These are phyloP conservation scores for Caiman crocodilus DNA, from an alignment of 2,797 vertebrate genomes.

Conservation along the genomic window DNA sequence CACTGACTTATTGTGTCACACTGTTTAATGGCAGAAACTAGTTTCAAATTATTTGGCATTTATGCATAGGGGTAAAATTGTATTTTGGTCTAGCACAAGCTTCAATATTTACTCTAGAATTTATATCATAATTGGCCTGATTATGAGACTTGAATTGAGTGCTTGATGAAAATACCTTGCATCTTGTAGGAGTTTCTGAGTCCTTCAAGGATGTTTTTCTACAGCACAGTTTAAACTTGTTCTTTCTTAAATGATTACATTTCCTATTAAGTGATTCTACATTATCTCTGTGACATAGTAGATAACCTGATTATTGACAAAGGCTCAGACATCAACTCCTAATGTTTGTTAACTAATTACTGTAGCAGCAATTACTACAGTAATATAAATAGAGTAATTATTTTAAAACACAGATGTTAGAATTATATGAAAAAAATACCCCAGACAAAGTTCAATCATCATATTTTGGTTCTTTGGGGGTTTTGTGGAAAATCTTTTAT, in stretches of 20 bases:
- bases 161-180: not conserved
- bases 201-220: not conserved
- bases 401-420: not conserved
- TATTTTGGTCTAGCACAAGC: not conserved
- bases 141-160: not conserved
- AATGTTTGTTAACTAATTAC: not conserved
- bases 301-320: not conserved
- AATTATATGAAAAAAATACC: not conserved
- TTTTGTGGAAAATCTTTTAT: not conserved
- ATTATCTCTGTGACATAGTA: not conserved
- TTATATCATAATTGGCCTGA: not conserved
- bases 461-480: not conserved
- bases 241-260: not conserved
- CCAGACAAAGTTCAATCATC: not conserved
- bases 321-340: not conserved
- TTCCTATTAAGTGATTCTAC: not conserved
- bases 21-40: not conserved
- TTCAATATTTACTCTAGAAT: not conserved
- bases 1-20: not conserved
- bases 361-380: not conserved
- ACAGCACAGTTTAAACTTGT: not conserved
- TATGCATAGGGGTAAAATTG: not conserved
- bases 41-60: not conserved
- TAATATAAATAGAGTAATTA: not conserved
- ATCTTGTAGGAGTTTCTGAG: not conserved